Percentiles rank a stretch among this genome's conserved stretches.
Evolutionary conservation across 64 coral and sea anemone species (phyloP).

Genomic region (Stylophora pistillata): DNA sequence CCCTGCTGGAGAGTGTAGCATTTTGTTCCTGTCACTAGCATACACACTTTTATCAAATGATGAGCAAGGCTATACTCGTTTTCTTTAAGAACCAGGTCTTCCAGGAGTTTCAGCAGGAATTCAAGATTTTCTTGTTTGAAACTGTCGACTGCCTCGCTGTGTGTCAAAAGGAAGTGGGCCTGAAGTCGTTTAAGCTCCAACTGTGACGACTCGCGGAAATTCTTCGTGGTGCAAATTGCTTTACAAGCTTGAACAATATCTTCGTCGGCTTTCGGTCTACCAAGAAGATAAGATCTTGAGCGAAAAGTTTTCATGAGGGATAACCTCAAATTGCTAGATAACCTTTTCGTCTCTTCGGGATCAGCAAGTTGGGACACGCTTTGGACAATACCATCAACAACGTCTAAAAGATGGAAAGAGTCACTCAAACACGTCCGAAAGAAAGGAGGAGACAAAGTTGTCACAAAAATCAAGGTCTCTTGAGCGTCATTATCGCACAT

Average conservation of each 20-base stretch:
- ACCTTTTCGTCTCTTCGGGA: constrained; percentile 49
- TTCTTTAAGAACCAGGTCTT: constrained; percentile 49
- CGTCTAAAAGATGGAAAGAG: constrained; percentile 67
- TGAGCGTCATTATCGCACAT: constrained; percentile 44
- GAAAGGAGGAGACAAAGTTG: constrained; percentile 56
- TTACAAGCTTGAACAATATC: constrained; percentile 58
- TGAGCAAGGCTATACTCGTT: constrained; percentile 39
- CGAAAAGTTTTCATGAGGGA: constrained; percentile 60
- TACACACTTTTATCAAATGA: constrained; percentile 72
- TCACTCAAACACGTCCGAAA: constrained; percentile 68
- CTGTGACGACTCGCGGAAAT: constrained; percentile 58
- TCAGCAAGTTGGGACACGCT: constrained; percentile 30
- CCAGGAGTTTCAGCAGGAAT: constrained; percentile 60
- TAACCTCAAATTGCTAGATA: constrained; percentile 25
- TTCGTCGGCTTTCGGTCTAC: constrained; percentile 18
- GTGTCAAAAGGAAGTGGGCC: constrained; percentile 69
- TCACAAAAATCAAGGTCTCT: constrained; percentile 41
- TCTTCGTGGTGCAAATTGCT: constrained; percentile 47
- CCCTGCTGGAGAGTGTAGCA: constrained; percentile 62
- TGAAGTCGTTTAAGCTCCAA: constrained; percentile 67
- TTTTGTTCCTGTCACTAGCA: constrained; percentile 55
- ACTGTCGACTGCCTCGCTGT: constrained; percentile 31
- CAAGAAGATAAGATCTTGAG: not conserved
- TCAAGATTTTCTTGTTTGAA: constrained; percentile 42
- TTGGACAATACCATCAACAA: constrained; percentile 71